Evolutionary conservation across 35 echinoderm and acorn worm species (phyloP), one percentile per base, ranked within the genome.

Genomic region (Patiria miniata): DNA sequence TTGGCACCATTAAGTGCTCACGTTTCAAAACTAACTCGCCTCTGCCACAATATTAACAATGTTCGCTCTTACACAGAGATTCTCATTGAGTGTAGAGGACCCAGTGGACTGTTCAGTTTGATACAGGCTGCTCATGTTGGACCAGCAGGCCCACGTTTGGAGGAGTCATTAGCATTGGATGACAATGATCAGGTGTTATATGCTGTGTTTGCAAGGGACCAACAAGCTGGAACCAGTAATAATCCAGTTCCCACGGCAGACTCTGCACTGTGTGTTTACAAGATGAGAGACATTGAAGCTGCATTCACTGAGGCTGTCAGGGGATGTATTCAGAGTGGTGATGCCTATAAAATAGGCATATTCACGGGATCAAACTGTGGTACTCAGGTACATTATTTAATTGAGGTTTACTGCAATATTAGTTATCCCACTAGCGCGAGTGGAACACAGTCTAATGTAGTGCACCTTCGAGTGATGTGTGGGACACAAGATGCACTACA

Each of bases 121-220:
- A 39, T 83, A 19, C 81, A 83, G 33, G 81, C 81, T 83, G 81
- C 81, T 18, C 42, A 83, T 83, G 81, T 83, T 37, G 54, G 81
- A 36, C 54, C 81, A 83, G 81, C 81, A 83, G 81, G 38, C 21
- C 55, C 81, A 18, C 0, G 59, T 83, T 58, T 83, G 33, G 26
- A 51, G 37, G 28, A 53, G 34, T 83, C 81, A 18, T 17, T 83
- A 40, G 12, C 12, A 14, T 18, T 83, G 12, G 37, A 61, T 59
- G 29, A 19, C 10, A 5, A 58, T 21, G 81, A 83, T 83, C 22
- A 83, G 30, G 81, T 58, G 53, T 30, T 83, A 17, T 36, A 58
- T 32, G 52, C 52, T 58, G 81, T 60, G 52, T 83, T 60, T 83
- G 81, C 81, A 2, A 59, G 59, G 34, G 55, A 54, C 55, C 44